A percentile compares a stretch with the other conserved stretches of the same genome.
These are phyloP conservation scores for Oopsacas minuta DNA, from an alignment of 37 sponge, comb jelly and placozoan species.

Conservation along the genomic window DNA sequence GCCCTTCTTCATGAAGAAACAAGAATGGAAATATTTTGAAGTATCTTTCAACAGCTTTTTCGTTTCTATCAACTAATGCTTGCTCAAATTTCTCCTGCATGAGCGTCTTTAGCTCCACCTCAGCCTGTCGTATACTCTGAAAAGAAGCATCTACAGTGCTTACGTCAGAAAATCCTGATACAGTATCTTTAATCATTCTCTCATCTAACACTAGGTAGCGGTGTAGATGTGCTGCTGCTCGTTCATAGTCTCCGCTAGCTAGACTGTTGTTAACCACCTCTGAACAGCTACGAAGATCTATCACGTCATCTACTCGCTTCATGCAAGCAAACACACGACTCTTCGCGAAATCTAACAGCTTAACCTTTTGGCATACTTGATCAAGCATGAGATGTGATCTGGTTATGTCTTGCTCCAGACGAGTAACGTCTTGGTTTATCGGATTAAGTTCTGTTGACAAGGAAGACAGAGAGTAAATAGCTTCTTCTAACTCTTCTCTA, in stretches of 20 bases:
- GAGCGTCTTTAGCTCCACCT: conserved; percentile 38
- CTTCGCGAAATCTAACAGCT: conserved; percentile 25
- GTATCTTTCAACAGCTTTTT: conserved; percentile 37
- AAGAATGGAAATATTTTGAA: conserved; percentile 68
- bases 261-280: conserved; percentile 15
- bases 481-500: background rate
- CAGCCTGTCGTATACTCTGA: conserved; percentile 47
- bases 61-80: conserved; percentile 27
- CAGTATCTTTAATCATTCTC: conserved; percentile 52
- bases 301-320: conserved; percentile 86
- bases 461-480: background rate
- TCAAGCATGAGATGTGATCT: background rate
- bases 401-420: background rate
- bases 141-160: conserved; percentile 46
- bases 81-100: conserved; percentile 41
- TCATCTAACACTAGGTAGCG: conserved; percentile 80
- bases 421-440: background rate
- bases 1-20: conserved; percentile 64
- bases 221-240: conserved; percentile 84
- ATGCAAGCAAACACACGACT: conserved; percentile 57
- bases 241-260: background rate
- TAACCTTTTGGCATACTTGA: background rate
- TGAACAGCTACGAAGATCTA: conserved; percentile 34
- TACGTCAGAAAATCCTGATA: conserved; percentile 8
- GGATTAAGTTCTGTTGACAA: background rate